Conservation (phyloP, 2,797 vertebrate species). For the Parauchenoglanis punctatus region DNA sequence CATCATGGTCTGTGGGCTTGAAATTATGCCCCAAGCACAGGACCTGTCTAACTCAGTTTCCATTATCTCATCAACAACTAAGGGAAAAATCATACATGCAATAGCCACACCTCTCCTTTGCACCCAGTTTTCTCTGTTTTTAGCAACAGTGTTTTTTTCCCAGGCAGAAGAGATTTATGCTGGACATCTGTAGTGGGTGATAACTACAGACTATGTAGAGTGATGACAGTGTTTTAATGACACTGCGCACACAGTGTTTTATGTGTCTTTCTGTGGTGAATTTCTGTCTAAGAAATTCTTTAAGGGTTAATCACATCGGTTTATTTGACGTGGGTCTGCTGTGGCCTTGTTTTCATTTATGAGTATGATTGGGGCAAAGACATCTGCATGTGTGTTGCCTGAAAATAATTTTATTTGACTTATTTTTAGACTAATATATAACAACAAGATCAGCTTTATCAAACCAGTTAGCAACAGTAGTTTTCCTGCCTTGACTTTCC, state of each 20-base stretch:
- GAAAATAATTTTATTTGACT: not conserved
- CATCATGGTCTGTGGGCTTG: conserved; percentile 62
- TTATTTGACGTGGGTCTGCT: not conserved
- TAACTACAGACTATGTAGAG: conserved; percentile 45
- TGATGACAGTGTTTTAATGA: conserved; percentile 44
- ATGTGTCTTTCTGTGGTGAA: not conserved
- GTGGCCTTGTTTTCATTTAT: not conserved
- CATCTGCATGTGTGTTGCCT: not conserved
- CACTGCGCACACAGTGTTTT: conserved; percentile 7
- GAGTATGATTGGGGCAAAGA: not conserved
- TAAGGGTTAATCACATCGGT: not conserved
- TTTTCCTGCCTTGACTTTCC: conserved; percentile 12
- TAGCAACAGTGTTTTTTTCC: conserved; percentile 47
- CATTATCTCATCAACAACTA: conserved; percentile 53
- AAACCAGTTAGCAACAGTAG: not conserved
- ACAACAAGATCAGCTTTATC: not conserved
- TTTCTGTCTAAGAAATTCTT: not conserved
- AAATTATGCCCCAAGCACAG: conserved; percentile 50
- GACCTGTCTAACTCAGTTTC: conserved; percentile 49
- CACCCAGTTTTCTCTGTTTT: conserved; percentile 35
- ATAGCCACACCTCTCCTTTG: conserved; percentile 34
- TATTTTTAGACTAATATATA: not conserved
- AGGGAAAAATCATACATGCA: conserved; percentile 45
- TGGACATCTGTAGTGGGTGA: conserved; percentile 48
- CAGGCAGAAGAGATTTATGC: conserved; percentile 51